These are phyloP conservation scores for Vultur gryphus DNA, from an alignment of 2,797 vertebrate genomes.

Conservation along the genomic window DNA sequence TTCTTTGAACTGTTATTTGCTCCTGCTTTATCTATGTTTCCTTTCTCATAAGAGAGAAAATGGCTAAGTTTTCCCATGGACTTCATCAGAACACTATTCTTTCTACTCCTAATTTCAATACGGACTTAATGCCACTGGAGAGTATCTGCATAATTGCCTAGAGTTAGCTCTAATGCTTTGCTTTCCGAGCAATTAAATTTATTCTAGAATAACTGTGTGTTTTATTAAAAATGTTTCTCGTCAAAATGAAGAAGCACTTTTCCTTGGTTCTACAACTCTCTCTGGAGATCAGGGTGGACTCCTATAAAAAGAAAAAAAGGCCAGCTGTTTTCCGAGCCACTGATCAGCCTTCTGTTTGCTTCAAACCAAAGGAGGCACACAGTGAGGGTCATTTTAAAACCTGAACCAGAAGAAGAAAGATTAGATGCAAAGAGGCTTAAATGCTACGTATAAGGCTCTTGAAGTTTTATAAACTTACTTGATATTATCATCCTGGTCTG, in stretches of 20 bases:
- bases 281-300: background rate
- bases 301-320: background rate
- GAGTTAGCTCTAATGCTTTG: background rate
- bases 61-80: background rate
- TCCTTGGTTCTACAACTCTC: background rate
- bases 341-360: no score
- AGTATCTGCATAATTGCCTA: background rate
- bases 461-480: slow-evolving; percentile 76
- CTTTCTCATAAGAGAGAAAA: background rate
- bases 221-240: background rate
- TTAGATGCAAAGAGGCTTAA: background rate
- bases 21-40: background rate
- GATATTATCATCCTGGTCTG: slow-evolving; percentile 93
- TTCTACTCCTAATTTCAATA: background rate
- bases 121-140: background rate
- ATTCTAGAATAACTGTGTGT: background rate
- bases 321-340: background rate
- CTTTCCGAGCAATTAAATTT: background rate
- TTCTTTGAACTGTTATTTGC: background rate
- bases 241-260: background rate
- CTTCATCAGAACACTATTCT: background rate
- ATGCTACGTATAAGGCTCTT: accelerated
- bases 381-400: background rate
- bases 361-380: background rate
- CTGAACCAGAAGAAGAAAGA: background rate